A percentile compares a stretch with the other conserved stretches of the same genome.
phyloP scores from a whole-genome alignment of 2,113 vertebrate genomes.

The Thunnus thynnus region DNA sequence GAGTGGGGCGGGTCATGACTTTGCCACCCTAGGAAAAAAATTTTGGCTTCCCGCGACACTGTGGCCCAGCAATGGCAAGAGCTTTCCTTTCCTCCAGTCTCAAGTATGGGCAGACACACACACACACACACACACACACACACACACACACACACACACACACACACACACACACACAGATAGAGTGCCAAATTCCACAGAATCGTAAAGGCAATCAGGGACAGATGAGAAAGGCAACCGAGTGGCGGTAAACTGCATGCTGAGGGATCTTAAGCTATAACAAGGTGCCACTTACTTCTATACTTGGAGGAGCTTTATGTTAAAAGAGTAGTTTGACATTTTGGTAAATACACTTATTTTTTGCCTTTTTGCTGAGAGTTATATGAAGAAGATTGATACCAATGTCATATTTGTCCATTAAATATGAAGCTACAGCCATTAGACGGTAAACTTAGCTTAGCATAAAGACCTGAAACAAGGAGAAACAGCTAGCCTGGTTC shows the following conservation, averaged over 20 bases:
- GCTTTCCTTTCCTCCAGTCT: conserved; percentile 59
- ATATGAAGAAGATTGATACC: neutral
- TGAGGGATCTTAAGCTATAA: conserved; percentile 20
- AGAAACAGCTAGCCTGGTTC: no score
- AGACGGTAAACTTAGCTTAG: no score
- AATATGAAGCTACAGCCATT: no score
- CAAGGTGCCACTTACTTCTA: conserved; percentile 40
- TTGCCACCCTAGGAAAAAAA: no score
- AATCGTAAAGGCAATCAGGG: conserved; percentile 70
- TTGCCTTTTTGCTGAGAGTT: neutral
- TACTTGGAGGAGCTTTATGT: conserved; percentile 1
- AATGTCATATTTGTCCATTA: no score
- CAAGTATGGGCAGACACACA: conserved; percentile 63
- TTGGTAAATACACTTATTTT: neutral
- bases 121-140: conserved; percentile 40
- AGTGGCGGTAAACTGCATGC: conserved; percentile 46
- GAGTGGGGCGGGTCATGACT: no score
- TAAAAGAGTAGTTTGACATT: neutral
- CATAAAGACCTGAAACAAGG: no score
- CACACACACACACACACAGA: conserved; percentile 46
- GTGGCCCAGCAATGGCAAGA: conserved; percentile 56
- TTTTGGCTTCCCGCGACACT: conserved; percentile 4
- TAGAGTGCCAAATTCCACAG: conserved; percentile 74
- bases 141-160: no score
- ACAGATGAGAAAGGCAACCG: conserved; percentile 69